Percentiles rank a stretch among this genome's conserved stretches.
These are phyloP conservation scores for Philypnodon macrostomus DNA, from an alignment of 2,797 vertebrate genomes.

Conservation along the genomic window DNA sequence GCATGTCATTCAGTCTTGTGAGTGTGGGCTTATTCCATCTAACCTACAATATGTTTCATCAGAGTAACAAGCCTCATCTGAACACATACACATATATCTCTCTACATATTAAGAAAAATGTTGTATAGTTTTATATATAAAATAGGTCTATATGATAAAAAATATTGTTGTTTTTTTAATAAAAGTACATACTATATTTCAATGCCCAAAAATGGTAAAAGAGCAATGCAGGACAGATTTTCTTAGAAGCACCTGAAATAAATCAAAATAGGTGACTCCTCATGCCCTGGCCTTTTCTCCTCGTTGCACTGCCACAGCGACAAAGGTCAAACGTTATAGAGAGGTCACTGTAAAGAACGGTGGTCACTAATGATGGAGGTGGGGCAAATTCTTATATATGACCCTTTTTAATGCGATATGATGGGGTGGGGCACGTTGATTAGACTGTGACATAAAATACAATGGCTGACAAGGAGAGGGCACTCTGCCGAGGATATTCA, in stretches of 20 bases:
- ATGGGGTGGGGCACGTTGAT: constrained; percentile 49
- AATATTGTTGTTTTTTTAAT: too few species aligned
- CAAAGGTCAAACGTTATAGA: constrained; percentile 46
- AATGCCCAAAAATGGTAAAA: not conserved
- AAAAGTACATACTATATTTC: too few species aligned
- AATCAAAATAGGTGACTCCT: constrained; percentile 39
- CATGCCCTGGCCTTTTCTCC: constrained; percentile 16
- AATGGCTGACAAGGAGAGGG: constrained; percentile 36
- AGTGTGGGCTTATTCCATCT: too few species aligned
- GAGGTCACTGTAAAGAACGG: constrained; percentile 18
- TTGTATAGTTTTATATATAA: too few species aligned
- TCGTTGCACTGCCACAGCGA: constrained; percentile 40
- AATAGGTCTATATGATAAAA: too few species aligned
- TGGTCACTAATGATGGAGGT: constrained; percentile 25
- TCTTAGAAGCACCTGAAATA: constrained; percentile 32
- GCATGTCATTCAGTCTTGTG: too few species aligned
- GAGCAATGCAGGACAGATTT: constrained; percentile 6
- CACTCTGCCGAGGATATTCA: constrained; percentile 14
- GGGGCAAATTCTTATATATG: constrained; percentile 16
- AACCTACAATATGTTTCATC: too few species aligned
- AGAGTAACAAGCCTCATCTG: too few species aligned
- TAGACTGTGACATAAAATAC: constrained; percentile 32
- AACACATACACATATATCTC: too few species aligned
- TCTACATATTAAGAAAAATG: too few species aligned
- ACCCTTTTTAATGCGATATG: constrained; percentile 40